Evolutionary conservation across 2,797 vertebrate genomes (phyloP), one percentile per base, ranked within the genome.

Genomic region (Okamejei kenojei): DNA sequence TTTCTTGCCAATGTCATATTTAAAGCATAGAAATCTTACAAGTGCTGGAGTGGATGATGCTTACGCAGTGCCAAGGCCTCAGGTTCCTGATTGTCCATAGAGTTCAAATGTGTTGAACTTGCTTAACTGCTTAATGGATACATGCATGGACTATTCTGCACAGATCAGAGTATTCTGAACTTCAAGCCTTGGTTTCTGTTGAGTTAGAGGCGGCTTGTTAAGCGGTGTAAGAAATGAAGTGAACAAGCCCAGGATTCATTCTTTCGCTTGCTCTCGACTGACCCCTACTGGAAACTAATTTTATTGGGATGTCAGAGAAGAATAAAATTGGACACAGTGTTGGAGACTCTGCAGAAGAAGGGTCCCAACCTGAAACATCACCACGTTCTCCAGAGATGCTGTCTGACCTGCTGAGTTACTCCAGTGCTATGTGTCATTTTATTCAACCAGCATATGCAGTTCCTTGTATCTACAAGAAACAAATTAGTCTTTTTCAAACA

Each of bases 271-370:
- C 29, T 35, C 32, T 68, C 19, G 21, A 26, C 61, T 65, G 84
- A 65, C 84, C 84, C 84, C 84, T 88, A 63, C 29, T 88, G 84
- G 58, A 86, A n/a, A 86, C 29, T 86, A 29, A 61, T n/a, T n/a
- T 4, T 63, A n/a, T 32, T 13, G 32, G 84, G 0, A 32, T 8
- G n/a, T 88, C 63, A 68, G 61, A 61, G 54, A 54, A 29, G 45
- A 32, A 10, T 19, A 68, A 68, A 19, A 88, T 35, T 68, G 17
- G 61, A 68, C 17, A 2, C 3, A 15, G 45, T 54, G 45, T 0
- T 54, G 45, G 45, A 54, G 45, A 54, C 45, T 54, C 45, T 54
- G 45, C 5, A 54, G 45, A 54, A 54, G 45, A 54, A 54, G 45
- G 45, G 45, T 6, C 45, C 45, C 45, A 5, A 54, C 45, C 45